phyloP scores from a whole-genome alignment of 2,797 vertebrate genomes.

The Eleutherodactylus coqui region DNA sequence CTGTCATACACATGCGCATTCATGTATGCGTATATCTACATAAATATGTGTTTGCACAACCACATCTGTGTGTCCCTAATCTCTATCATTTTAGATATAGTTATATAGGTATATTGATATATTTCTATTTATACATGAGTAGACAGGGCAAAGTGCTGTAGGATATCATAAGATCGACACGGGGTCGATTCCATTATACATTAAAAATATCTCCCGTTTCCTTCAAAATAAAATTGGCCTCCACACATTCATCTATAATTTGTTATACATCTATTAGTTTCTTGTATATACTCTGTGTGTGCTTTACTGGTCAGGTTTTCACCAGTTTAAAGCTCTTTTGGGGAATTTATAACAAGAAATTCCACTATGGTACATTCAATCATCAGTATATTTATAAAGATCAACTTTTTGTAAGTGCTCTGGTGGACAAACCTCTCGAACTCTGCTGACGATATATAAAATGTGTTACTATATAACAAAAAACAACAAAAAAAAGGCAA shows the following conservation, averaged over 20 bases:
- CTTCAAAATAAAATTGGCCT: conserved; percentile 16
- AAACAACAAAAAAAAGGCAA: not conserved
- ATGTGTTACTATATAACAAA: not conserved
- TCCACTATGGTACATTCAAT: conserved; percentile 37
- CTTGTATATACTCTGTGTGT: not conserved
- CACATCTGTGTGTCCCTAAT: conserved; percentile 46
- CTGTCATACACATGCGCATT: conserved; percentile 36
- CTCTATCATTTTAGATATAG: conserved; percentile 52
- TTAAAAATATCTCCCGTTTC: conserved; percentile 11
- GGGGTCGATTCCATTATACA: not conserved
- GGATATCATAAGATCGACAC: not conserved
- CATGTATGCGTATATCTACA: conserved; percentile 38
- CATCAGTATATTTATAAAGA: not conserved
- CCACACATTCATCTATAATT: conserved; percentile 37
- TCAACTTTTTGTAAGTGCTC: conserved; percentile 8
- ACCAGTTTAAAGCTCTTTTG: conserved; percentile 7
- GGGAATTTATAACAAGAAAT: conserved; percentile 7
- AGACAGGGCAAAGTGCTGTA: conserved; percentile 50
- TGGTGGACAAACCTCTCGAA: not conserved
- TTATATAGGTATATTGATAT: conserved; percentile 49
- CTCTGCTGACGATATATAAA: not conserved
- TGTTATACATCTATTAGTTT: conserved; percentile 31
- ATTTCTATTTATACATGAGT: conserved; percentile 47
- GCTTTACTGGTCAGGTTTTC: conserved; percentile 14
- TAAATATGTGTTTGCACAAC: conserved; percentile 49